Conservation (phyloP, 2,797 vertebrate genomes). For the Microctenopoma steveboyesi region DNA sequence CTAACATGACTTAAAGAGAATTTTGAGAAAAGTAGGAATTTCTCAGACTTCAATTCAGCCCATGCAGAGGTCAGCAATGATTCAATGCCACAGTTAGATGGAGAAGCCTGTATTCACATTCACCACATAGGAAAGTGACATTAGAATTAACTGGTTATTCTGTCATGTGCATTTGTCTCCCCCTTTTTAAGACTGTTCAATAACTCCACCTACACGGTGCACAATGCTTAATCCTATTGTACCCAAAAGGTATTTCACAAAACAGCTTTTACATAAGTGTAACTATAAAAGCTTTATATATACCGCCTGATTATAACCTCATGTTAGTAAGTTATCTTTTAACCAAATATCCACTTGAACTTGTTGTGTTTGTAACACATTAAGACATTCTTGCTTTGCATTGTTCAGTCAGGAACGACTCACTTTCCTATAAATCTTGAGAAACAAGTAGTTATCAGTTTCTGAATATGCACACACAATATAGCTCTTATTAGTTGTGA, state of each 20-base stretch:
- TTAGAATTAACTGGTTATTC: conserved; percentile 40
- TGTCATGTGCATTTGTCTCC: not conserved
- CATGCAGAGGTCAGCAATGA: conserved; percentile 22
- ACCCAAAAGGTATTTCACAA: not conserved
- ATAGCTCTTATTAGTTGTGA: conserved; percentile 54
- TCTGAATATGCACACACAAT: conserved; percentile 16
- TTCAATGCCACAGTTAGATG: conserved; percentile 13
- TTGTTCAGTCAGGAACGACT: conserved; percentile 25
- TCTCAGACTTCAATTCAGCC: conserved; percentile 19
- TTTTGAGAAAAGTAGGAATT: conserved; percentile 37
- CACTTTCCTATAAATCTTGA: conserved; percentile 27
- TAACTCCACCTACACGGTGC: no score
- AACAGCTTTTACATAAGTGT: not conserved
- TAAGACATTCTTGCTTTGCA: conserved; percentile 3
- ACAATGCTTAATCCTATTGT: not conserved
- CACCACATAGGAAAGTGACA: not conserved
- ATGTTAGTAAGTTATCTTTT: not conserved
- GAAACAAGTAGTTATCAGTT: conserved; percentile 48
- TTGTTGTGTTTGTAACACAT: conserved; percentile 1
- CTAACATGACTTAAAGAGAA: conserved; percentile 43
- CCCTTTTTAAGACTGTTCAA: not conserved
- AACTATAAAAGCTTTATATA: not conserved
- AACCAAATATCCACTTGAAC: conserved; percentile 2
- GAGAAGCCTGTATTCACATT: conserved; percentile 12
- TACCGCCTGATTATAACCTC: not conserved